Evolutionary conservation across 2,888 invertebrate species (phyloP), one percentile per base, ranked within the genome.

Genomic region (Drosophila suboccidentalis): DNA sequence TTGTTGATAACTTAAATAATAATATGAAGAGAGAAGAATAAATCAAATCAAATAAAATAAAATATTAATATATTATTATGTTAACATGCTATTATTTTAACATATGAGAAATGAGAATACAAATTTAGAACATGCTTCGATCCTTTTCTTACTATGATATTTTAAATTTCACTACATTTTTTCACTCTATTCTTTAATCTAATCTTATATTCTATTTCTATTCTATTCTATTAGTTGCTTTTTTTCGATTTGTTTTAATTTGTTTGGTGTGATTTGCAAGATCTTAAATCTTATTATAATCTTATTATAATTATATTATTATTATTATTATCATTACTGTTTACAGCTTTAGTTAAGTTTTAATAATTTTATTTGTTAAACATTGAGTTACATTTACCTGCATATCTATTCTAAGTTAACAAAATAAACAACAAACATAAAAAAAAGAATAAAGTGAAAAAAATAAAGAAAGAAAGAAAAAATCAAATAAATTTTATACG

Each of bases 331-430:
- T 70, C 60, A 75, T 66, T 66, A 61, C 47, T 53, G 84, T 76
- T 84, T 80, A 77, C 69, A 70, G 67, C 76, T 79, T 71, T 78
- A 80, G 78, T 82, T 88, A 90, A 86, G 87, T 83, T 77, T 71
- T 80, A 77, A 65, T 81, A 79, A 69, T 79, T 81, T 82, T 87
- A 70, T 84, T 87, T 85, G 82, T 83, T 83, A 83, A 87, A 83
- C 65, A 75, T 77, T 87, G 87, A 88, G 86, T 88, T 90, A 90
- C 79, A 82, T 87, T 81, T 86, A 90, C 89, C 90, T 79, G 86
- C 78, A 81, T 75, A 88, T 59, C 54, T 68, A 67, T 41, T 55
- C 41, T 75, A 84, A 77, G 71, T 65, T 69, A 69, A 81, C 57
- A 63, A 71, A 69, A 68, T 60, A 66, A 68, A 72, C 64, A 49